These are phyloP conservation scores for Aphelinus atriplicis DNA, from an alignment of 1,140 invertebrate species.

Conservation along the genomic window DNA sequence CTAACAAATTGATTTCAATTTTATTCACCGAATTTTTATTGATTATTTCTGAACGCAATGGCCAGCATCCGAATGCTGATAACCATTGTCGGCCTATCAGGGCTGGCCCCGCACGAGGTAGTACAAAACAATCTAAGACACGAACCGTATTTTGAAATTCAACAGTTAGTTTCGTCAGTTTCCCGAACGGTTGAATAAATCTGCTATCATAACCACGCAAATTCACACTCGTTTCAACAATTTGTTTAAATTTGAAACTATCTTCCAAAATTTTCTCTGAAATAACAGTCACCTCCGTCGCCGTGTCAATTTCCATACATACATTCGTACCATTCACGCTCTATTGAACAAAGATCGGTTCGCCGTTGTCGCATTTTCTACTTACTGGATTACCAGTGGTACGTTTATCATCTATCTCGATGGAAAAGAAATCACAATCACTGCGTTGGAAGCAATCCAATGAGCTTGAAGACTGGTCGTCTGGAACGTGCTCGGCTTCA, in stretches of 20 bases:
- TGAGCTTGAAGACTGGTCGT: too few relatives aligned
- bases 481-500: too few relatives aligned
- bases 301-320: background rate
- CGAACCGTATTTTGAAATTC: background rate
- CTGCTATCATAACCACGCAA: background rate
- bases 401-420: background rate
- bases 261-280: too few relatives aligned
- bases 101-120: background rate
- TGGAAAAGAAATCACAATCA: background rate
- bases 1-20: background rate
- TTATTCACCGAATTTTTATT: background rate
- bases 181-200: background rate
- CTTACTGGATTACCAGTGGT: background rate
- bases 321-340: background rate
- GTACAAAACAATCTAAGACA: background rate
- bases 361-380: background rate
- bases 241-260: background rate
- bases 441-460: background rate
- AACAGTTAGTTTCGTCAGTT: background rate
- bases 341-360: background rate
- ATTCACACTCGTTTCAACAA: background rate
- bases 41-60: background rate
- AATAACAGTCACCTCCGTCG: background rate
- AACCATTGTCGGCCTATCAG: background rate
- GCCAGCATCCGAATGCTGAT: background rate